Base-by-base conservation (phyloP, 2,888 invertebrate species). In the Diarsia dahlii region DNA sequence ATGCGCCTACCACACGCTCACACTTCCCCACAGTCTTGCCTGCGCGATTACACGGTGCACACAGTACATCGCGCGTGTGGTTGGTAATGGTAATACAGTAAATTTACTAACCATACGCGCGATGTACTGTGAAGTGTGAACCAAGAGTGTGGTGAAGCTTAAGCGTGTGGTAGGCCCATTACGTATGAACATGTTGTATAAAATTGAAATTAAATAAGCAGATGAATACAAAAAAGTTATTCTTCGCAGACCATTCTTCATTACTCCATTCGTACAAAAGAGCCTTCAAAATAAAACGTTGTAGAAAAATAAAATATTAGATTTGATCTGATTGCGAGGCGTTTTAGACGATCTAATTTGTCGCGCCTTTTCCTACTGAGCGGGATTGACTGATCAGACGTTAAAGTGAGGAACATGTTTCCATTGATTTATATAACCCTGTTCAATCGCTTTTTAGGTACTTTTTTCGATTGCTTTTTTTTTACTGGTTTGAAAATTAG, bases 281-380 rank as follows among this genome's bases (percentile, higher is more conserved):
- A 76, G 18, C 15, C 15, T 18, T 23, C n/a, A 56, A 68, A 56
- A 67, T 45, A 63, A 58, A 75, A 56, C 50, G 34, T 23, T 62
- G 6, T 62, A 56, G 50, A 34, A 34, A n/a, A n/a, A n/a, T 65
- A 60, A 65, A 60, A 54, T 63, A 56, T 71, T 48, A 34, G 4
- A 82, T 63, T 66, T 34, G 34, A 34, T n/a, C 78, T 67, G 67
- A 81, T 70, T 71, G 71, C 45, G 63, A 52, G 12, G 56, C 39
- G 46, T 62, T 66, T 13, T 2, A 58, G 23, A n/a, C 18, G 39
- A 78, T 78, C 63, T 71, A 67, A 80, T 80, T 80, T 82, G 39
- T 58, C 39, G 28, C 58, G 62, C 60, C 45, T 18, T 69, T 60
- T 66, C 34, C 23, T 45, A 28, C 39, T 12, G 15, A 56, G 50